phyloP scores from a whole-genome alignment of 2,797 vertebrate species.

The Ataeniobius toweri region DNA sequence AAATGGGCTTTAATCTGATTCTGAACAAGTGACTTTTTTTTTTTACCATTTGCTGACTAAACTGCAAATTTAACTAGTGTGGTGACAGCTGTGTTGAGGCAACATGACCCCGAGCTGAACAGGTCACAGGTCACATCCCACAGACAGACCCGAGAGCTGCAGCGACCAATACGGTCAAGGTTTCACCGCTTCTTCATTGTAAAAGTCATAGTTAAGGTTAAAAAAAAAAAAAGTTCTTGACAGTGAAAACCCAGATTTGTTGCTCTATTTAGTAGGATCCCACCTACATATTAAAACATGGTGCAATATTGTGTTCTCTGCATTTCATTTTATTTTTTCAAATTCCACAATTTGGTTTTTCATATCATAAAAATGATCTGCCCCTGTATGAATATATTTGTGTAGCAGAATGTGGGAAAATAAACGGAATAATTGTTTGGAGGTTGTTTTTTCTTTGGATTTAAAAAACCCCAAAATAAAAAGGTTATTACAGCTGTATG shows the following conservation, averaged over 20 bases:
- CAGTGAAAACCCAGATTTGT: background rate
- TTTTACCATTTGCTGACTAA: background rate
- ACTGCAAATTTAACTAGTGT: background rate
- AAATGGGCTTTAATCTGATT: background rate
- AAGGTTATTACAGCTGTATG: background rate
- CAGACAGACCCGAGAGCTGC: background rate
- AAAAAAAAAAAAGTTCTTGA: background rate
- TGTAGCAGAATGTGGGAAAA: background rate
- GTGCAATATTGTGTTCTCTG: background rate
- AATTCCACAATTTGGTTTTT: background rate
- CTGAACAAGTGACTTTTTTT: background rate
- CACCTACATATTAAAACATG: background rate
- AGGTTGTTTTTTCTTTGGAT: background rate
- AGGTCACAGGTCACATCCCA: background rate
- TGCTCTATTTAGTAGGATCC: background rate
- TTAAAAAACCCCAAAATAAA: background rate
- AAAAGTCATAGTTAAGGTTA: background rate
- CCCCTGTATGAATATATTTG: background rate
- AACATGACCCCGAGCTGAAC: background rate
- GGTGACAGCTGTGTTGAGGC: background rate
- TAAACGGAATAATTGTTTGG: background rate
- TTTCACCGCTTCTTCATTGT: background rate
- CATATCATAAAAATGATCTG: background rate
- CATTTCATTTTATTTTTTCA: background rate
- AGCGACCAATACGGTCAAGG: background rate